Percentiles rank a stretch among this genome's conserved stretches.
Evolutionary conservation across 2,113 vertebrate species (phyloP).

Genomic region (Gobiocypris rarus): DNA sequence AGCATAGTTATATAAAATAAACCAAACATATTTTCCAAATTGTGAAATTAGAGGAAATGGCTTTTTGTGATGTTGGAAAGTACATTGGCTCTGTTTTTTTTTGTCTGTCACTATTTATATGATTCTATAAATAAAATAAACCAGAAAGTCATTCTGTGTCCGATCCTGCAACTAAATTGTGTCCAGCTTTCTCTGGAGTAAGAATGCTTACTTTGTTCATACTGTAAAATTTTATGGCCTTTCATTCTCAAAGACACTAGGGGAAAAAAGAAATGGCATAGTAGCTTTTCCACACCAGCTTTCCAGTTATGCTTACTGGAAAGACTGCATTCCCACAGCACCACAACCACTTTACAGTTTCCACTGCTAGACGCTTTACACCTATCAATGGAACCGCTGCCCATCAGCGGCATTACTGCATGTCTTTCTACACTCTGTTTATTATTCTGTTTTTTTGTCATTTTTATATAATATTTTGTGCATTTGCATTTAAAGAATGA

Average conservation of each 20-base stretch:
- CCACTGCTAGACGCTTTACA: conserved; percentile 28
- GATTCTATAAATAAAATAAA: conserved; percentile 24
- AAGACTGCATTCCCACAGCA: conserved; percentile 4
- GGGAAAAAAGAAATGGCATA: neutral
- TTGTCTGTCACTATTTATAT: neutral
- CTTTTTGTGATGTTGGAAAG: conserved; percentile 40
- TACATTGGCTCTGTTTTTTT: neutral
- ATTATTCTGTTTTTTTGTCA: too few species aligned
- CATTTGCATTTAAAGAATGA: neutral
- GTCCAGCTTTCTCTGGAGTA: conserved; percentile 8
- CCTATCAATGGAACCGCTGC: neutral
- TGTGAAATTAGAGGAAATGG: conserved; percentile 36
- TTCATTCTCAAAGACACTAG: conserved; percentile 11
- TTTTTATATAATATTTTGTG: neutral
- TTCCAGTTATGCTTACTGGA: conserved; percentile 32
- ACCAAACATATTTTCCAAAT: conserved; percentile 45
- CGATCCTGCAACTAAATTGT: neutral
- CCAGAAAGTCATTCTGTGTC: conserved; percentile 20
- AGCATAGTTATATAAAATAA: neutral
- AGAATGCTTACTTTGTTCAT: conserved; percentile 28
- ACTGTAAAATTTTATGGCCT: conserved; percentile 17
- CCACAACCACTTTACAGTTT: conserved; percentile 10
- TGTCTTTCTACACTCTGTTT: neutral
- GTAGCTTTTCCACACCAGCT: neutral
- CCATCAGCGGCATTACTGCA: neutral